Conservation (phyloP, 2,797 vertebrate genomes). For the Spinus olivaceus region DNA sequence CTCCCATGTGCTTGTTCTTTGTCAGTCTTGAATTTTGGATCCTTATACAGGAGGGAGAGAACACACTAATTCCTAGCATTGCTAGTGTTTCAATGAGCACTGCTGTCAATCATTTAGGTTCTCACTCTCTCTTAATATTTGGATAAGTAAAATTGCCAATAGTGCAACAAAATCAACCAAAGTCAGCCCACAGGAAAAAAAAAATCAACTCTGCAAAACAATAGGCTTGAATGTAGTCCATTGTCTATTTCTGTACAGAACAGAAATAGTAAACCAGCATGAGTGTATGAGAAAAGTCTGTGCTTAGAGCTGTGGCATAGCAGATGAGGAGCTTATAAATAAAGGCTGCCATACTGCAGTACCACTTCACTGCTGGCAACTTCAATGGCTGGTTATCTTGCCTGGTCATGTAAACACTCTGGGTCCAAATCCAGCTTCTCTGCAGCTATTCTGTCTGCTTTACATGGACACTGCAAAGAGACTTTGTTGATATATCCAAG, state of each 20-base stretch:
- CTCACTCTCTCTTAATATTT: slow-evolving; percentile 24
- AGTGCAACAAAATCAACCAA: slow-evolving; percentile 12
- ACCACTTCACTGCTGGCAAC: neutral
- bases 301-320: neutral
- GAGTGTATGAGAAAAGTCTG: neutral
- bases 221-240: slow-evolving; percentile 25
- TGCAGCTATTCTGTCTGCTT: neutral
- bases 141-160: slow-evolving; percentile 19
- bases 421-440: neutral
- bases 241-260: slow-evolving; percentile 39
- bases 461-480: accelerated
- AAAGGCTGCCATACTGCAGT: neutral
- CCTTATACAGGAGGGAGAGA: slow-evolving; percentile 3
- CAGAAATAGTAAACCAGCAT: slow-evolving; percentile 54
- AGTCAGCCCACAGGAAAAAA: neutral
- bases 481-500: neutral
- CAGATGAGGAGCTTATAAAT: neutral
- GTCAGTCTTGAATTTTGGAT: slow-evolving; percentile 66
- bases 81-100: slow-evolving; percentile 13
- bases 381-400: neutral
- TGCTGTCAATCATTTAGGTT: slow-evolving; percentile 35
- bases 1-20: slow-evolving; percentile 62
- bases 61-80: slow-evolving; percentile 25
- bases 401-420: neutral
- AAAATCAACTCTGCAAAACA: neutral